These are phyloP conservation scores for Cyclina sinensis DNA, from an alignment of 1,140 invertebrate genomes.

Conservation along the genomic window DNA sequence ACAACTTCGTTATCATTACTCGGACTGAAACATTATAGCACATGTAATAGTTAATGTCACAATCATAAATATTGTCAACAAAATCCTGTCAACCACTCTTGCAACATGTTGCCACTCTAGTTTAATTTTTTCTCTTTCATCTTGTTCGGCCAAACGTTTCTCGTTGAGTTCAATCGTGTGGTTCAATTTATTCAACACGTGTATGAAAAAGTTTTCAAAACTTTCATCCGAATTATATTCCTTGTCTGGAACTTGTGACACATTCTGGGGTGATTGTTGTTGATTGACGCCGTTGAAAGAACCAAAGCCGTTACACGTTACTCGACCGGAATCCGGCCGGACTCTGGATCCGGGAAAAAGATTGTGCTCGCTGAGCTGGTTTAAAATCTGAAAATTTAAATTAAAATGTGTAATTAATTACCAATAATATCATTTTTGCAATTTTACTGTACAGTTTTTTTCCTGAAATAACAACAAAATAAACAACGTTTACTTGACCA, in stretches of 20 bases:
- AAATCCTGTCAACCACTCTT: slow-evolving; percentile 90
- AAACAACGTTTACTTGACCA: no score
- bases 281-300: slow-evolving; percentile 1
- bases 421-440: neutral
- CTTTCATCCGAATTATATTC: slow-evolving; percentile 1
- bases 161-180: slow-evolving; percentile 92
- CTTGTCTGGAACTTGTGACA: slow-evolving; percentile 16
- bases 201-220: slow-evolving; percentile 86
- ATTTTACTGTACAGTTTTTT: no score
- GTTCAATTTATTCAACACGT: slow-evolving; percentile 90
- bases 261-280: neutral
- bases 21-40: slow-evolving; percentile 70
- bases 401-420: no score
- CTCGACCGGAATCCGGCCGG: slow-evolving; percentile 19
- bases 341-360: slow-evolving; percentile 32
- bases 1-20: neutral
- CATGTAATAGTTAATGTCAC: slow-evolving; percentile 85
- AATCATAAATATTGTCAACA: slow-evolving; percentile 91
- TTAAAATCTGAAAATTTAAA: slow-evolving; percentile 34
- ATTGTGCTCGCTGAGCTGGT: slow-evolving; percentile 41
- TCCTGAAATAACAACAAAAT: no score
- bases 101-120: slow-evolving; percentile 94
- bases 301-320: slow-evolving; percentile 36
- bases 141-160: slow-evolving; percentile 90
- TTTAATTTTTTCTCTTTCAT: slow-evolving; percentile 90